Evolutionary conservation across 1,140 invertebrate species (phyloP).

Genomic region (Nebria ingens): DNA sequence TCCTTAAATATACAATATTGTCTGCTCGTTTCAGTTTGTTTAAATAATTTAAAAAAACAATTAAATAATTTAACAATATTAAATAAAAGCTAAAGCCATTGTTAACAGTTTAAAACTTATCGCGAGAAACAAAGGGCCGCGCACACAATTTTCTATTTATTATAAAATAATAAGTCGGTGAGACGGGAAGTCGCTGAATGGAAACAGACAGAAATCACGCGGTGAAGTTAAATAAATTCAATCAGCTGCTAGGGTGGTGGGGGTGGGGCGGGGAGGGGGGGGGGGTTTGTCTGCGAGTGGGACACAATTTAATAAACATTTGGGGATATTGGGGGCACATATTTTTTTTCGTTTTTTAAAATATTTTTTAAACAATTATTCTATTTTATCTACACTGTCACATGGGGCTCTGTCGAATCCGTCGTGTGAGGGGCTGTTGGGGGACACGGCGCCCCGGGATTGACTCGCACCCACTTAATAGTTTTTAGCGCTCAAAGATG

Average conservation of each 20-base stretch:
- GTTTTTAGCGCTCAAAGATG: no score
- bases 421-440: not conserved
- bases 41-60: no score
- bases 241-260: not conserved
- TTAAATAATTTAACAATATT: not conserved
- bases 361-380: conserved; percentile 1
- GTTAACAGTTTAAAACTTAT: not conserved
- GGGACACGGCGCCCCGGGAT: not conserved
- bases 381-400: conserved; percentile 5
- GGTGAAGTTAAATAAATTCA: no score
- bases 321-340: not conserved
- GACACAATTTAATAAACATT: not conserved
- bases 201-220: no score
- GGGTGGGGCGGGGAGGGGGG: no score
- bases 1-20: not conserved
- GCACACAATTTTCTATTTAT: not conserved
- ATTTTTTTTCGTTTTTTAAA: not conserved
- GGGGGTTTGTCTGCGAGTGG: no score
- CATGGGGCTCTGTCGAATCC: not conserved
- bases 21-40: no score
- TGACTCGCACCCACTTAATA: not conserved
- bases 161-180: no score
- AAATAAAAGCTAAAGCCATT: not conserved
- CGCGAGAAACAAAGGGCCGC: no score
- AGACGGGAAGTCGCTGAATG: no score